These are phyloP conservation scores for Isotomurus palustris DNA, from an alignment of 2,888 invertebrate species.

Conservation along the genomic window DNA sequence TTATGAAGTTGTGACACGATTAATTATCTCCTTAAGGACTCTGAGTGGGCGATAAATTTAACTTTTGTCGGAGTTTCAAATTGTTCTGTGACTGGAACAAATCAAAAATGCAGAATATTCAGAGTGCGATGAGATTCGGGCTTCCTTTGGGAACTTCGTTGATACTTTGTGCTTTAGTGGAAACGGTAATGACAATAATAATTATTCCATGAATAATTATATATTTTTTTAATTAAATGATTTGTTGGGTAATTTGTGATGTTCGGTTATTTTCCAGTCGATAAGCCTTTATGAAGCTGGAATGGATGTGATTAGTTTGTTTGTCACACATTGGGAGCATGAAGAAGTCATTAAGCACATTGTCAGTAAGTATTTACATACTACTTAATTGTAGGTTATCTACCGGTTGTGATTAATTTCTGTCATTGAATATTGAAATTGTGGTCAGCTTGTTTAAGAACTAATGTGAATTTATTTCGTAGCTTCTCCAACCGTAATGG, in stretches of 20 bases:
- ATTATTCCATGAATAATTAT: not conserved
- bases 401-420: not conserved
- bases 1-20: no score
- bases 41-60: no score
- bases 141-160: constrained; percentile 33
- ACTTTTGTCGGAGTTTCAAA: no score
- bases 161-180: constrained; percentile 33
- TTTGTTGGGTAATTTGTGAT: no score
- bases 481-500: constrained; percentile 35
- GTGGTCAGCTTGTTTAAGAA: not conserved
- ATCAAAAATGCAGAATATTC: constrained; percentile 21
- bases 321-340: constrained; percentile 35
- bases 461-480: constrained; percentile 1
- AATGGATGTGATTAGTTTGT: constrained; percentile 37
- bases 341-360: constrained; percentile 14
- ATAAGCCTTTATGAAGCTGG: constrained; percentile 36
- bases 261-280: constrained; percentile 15
- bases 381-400: not conserved
- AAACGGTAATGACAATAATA: constrained; percentile 26
- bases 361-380: constrained; percentile 7
- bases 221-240: not conserved
- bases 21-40: no score
- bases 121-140: constrained; percentile 31
- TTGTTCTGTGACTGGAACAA: no score
- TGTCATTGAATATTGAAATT: not conserved